Base-by-base conservation (phyloP, 2,113 vertebrate genomes). In the Athene cunicularia region DNA sequence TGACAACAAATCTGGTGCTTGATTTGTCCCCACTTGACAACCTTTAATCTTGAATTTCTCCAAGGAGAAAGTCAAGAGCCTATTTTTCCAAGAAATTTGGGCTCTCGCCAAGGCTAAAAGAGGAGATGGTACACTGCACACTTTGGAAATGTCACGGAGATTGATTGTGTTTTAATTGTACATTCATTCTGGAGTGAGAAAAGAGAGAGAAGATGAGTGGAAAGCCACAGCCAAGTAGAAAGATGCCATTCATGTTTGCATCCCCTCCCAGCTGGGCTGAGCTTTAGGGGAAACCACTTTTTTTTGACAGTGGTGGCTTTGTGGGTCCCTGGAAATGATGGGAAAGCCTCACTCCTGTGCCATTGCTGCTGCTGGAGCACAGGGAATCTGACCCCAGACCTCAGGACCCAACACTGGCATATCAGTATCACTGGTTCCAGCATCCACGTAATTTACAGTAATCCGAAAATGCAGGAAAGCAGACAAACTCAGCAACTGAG, bases 11-110 rank as follows among this genome's bases (percentile, higher is more conserved):
- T 95, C 77, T 89, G 83, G 92, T 83, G 90, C 86, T 89, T 96
- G 84, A 92, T 94, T 97, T 91, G 55, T 94, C 91, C 89, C 79
- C 90, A 88, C 87, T 90, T 0, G 8, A 94, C 90, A 97, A 96
- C 91, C 85, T 91, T 96, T 97, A 97, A 95, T 97, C 94, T 72
- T 52, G 50, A 92, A 87, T 92, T 96, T 97, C 87, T 97, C 85
- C 0, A 18, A 91, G 80, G 63, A 87, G 49, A 94, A 96, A 96
- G 91, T 88, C 35, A 7, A 93, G 77, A 72, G 91, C 21, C 63
- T 47, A 56, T 73, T 90, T 77, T 33, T 66, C 72, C 4, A 20
- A 85, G 76, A 73, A 94, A 76, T 64, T 28, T 94, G 92, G 92
- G 60, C 79, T 90, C 74, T 58, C 14, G 85, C 71, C 94, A 94